Base-by-base conservation (phyloP, 2,113 vertebrate species). In the Petrocephalus microphthalmus region DNA sequence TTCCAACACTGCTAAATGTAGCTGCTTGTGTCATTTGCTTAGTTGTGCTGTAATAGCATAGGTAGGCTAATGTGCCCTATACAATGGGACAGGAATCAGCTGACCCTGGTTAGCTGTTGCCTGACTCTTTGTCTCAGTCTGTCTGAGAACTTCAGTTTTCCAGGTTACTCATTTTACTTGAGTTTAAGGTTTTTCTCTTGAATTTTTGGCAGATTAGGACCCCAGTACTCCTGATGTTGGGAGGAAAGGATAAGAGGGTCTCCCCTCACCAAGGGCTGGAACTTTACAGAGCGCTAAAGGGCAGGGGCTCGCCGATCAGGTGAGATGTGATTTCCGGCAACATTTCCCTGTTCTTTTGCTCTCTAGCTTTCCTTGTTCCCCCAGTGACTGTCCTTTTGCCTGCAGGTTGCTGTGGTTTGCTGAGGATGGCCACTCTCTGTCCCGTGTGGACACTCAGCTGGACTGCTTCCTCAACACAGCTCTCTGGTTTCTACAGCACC, bases 361-460 rank as follows among this genome's bases (percentile, higher is more conserved):
- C 52, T 33, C 25, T 4, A 7, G 10, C n/a, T 52, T 2, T 71
- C 2, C 17, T 0, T 20, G 8, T 7, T 22, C n/a, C 22, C 2
- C 47, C 22, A 10, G 25, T n/a, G n/a, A 15, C n/a, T 86, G 7
- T 90, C 42, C 71, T 84, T 67, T 11, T 17, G 67, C 51, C 49
- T 1, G 0, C 91, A 97, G 97, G 90, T 87, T 97, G 91, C 90
- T 97, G 90, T 97, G 97, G 96, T 97, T 96, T 92, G 94, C 94
- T 0, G 95, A 95, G 0, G 95, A 97, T 2, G 95, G 96, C 88
- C 97, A 97, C 0, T 93, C 95, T 0, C 91, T 97, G 89, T 91
- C 95, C 0, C 91, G 95, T 4, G 93, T 95, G 90, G 95, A 95
- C 91, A 96, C 90, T 0, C 95, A 96, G 90, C 93, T 94, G 0